A percentile compares a stretch with the other conserved stretches of the same genome.
Evolutionary conservation across 1,140 invertebrate genomes (phyloP).

Genomic region (Hestina assimilis): DNA sequence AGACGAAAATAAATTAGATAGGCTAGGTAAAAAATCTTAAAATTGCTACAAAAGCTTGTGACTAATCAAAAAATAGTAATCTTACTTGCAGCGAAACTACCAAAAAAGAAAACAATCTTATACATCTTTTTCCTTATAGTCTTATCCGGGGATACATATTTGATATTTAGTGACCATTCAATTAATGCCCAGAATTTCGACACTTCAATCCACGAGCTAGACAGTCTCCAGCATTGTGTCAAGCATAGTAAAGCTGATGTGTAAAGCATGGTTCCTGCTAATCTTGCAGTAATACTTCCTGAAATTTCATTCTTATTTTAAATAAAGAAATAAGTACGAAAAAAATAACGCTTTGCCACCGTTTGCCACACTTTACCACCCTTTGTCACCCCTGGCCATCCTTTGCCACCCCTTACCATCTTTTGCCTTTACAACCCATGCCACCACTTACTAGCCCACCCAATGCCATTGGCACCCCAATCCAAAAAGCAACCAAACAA

Average conservation of each 20-base stretch:
- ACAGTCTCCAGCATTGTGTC: constrained; percentile 40
- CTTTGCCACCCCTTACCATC: too few relatives aligned
- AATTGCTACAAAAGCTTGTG: too few relatives aligned
- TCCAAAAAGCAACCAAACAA: too few relatives aligned
- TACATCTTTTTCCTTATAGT: constrained; percentile 36
- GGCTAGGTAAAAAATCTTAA: too few relatives aligned
- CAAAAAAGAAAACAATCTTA: constrained; percentile 27
- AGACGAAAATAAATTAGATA: too few relatives aligned
- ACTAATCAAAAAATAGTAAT: not conserved
- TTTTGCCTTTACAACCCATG: too few relatives aligned
- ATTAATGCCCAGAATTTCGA: constrained; percentile 38
- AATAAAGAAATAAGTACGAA: too few relatives aligned
- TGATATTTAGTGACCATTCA: constrained; percentile 34
- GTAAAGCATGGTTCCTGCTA: constrained; percentile 56
- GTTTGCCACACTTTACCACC: too few relatives aligned
- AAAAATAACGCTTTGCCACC: too few relatives aligned
- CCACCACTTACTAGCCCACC: too few relatives aligned
- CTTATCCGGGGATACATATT: constrained; percentile 34
- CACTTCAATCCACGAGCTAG: constrained; percentile 34
- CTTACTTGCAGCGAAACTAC: constrained; percentile 35
- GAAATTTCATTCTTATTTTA: not conserved
- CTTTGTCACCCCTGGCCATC: too few relatives aligned
- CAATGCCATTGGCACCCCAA: too few relatives aligned
- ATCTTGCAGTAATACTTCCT: constrained; percentile 50
- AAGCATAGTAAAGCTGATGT: constrained; percentile 35